These are phyloP conservation scores for Elanoides forficatus DNA, from an alignment of 2,113 vertebrate genomes.

Conservation along the genomic window DNA sequence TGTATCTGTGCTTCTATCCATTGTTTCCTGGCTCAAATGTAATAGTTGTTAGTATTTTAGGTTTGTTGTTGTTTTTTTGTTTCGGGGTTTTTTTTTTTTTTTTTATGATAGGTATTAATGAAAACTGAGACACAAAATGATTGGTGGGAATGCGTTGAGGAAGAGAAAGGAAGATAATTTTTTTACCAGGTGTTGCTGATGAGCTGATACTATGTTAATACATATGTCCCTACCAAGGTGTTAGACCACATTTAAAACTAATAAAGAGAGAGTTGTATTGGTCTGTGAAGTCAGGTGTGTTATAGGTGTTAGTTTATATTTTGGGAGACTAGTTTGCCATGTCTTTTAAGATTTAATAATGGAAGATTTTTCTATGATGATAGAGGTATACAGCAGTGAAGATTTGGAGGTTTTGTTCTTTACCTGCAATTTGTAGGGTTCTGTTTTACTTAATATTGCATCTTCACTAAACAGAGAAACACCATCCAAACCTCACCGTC, in stretches of 20 bases:
- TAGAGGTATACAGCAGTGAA: neutral
- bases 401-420: neutral
- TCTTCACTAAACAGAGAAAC: neutral
- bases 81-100: neutral
- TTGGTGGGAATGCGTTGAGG: neutral
- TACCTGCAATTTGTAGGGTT: neutral
- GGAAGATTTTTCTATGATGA: neutral
- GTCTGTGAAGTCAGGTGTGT: neutral
- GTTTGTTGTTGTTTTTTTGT: no score
- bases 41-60: neutral
- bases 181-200: neutral
- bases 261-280: neutral
- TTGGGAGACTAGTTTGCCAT: neutral
- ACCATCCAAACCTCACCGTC: neutral
- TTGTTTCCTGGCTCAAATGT: neutral
- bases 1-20: neutral
- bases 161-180: neutral
- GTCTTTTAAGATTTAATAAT: neutral
- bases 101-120: neutral
- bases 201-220: neutral
- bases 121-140: neutral
- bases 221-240: accelerated
- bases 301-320: neutral
- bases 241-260: neutral
- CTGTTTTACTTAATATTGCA: neutral